phyloP scores from a whole-genome alignment of 2,113 vertebrate species.

The Arothron firmamentum region DNA sequence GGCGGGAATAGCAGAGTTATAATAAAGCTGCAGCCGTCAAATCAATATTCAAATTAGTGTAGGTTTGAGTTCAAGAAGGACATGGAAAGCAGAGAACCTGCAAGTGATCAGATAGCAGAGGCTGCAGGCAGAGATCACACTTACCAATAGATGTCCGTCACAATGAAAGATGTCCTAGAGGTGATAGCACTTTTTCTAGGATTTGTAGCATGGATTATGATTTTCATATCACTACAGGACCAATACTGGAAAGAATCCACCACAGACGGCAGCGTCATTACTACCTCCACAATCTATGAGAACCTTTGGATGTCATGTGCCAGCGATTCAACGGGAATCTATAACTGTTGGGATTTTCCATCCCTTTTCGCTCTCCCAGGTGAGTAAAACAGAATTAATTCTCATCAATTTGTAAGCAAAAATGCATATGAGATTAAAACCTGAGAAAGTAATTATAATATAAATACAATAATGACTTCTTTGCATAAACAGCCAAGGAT shows the following conservation, averaged over 20 bases:
- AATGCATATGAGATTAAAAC: background rate
- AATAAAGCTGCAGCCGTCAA: constrained; percentile 50
- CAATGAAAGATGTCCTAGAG: constrained; percentile 72
- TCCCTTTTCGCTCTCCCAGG: constrained; percentile 85
- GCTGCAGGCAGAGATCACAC: constrained; percentile 28
- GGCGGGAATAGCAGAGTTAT: constrained; percentile 60
- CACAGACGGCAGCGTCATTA: constrained; percentile 79
- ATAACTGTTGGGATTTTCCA: constrained; percentile 84
- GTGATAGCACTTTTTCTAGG: constrained; percentile 75
- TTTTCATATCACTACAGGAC: constrained; percentile 76
- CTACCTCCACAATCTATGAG: constrained; percentile 82
- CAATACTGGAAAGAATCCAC: constrained; percentile 76
- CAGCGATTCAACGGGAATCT: constrained; percentile 81
- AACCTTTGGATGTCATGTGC: constrained; percentile 91
- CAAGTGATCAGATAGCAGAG: constrained; percentile 54
- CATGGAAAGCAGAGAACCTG: constrained; percentile 20
- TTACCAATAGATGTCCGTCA: constrained; percentile 51
- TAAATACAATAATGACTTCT: background rate
- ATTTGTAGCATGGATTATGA: constrained; percentile 73
- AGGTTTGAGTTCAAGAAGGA: constrained; percentile 34
- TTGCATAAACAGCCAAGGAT: constrained; percentile 12
- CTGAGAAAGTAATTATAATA: background rate
- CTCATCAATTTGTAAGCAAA: background rate
- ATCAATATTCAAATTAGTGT: constrained; percentile 59
- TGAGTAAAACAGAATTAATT: constrained; percentile 45